These are phyloP conservation scores for Tokudaia tokunoshimensis DNA, from an alignment of 2,797 vertebrate genomes.

Conservation along the genomic window DNA sequence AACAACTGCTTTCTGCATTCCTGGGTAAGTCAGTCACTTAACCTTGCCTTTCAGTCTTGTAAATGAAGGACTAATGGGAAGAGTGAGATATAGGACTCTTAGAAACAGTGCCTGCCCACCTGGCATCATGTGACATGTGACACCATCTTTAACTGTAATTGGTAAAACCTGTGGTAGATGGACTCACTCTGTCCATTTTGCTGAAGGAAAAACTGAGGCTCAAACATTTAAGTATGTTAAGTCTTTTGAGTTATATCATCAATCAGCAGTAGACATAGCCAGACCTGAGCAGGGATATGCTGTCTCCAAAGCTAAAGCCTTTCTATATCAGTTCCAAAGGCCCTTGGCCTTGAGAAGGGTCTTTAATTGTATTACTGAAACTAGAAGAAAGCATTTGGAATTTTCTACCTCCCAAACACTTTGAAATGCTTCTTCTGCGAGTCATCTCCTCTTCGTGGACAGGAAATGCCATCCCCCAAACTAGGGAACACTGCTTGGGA, in stretches of 20 bases:
- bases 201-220: not conserved
- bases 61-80: not conserved
- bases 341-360: not conserved
- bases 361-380: not conserved
- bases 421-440: not conserved
- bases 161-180: not conserved
- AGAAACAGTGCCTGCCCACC: not conserved
- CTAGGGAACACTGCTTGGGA: not conserved
- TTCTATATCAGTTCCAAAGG: not conserved
- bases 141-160: not conserved
- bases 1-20: not conserved
- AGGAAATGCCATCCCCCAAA: not conserved
- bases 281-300: not conserved
- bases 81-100: rapidly evolving
- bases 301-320: not conserved
- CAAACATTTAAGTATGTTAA: not conserved
- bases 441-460: not conserved
- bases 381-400: not conserved
- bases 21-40: not conserved
- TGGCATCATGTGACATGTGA: not conserved
- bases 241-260: not conserved
- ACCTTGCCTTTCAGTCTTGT: not conserved
- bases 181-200: not conserved
- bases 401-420: not conserved
- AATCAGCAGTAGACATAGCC: not conserved